phyloP scores from a whole-genome alignment of 2,888 invertebrate genomes.

The Mechanitis messenoides region DNA sequence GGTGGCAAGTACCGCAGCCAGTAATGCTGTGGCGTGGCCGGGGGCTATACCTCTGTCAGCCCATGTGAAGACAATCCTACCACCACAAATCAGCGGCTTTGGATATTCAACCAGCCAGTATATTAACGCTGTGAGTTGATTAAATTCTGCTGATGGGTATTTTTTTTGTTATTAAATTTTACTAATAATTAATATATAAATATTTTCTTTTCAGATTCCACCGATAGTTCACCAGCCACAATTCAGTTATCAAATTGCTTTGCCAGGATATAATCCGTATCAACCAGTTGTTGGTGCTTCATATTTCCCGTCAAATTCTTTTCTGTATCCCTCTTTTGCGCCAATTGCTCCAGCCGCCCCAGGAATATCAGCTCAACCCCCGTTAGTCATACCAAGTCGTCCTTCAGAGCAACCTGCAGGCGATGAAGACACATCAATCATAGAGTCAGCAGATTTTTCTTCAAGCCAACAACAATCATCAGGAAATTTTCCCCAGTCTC shows the following conservation, averaged over 20 bases:
- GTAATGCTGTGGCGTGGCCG: conserved; percentile 38
- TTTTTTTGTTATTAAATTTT: background rate
- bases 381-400: conserved; percentile 25
- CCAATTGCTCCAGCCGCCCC: conserved; percentile 31
- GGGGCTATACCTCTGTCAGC: conserved; percentile 39
- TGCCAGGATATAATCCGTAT: conserved; percentile 41
- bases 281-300: conserved; percentile 45
- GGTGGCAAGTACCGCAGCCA: conserved; percentile 38
- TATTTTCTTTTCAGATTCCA: conserved; percentile 48
- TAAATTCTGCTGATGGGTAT: background rate
- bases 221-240: conserved; percentile 49
- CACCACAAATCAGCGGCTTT: conserved; percentile 51
- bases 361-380: conserved; percentile 32
- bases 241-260: conserved; percentile 45
- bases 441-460: conserved; percentile 59
- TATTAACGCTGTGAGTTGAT: conserved; percentile 54
- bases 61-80: conserved; percentile 43
- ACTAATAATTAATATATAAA: background rate
- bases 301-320: conserved; percentile 43
- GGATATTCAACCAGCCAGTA: conserved; percentile 62
- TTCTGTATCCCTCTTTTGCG: conserved; percentile 44
- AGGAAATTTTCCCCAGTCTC: conserved; percentile 21
- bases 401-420: conserved; percentile 43
- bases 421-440: conserved; percentile 58
- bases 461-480: conserved; percentile 34